Evolutionary conservation across 2,888 invertebrate genomes (phyloP).

Genomic region (Nycteola revayana): DNA sequence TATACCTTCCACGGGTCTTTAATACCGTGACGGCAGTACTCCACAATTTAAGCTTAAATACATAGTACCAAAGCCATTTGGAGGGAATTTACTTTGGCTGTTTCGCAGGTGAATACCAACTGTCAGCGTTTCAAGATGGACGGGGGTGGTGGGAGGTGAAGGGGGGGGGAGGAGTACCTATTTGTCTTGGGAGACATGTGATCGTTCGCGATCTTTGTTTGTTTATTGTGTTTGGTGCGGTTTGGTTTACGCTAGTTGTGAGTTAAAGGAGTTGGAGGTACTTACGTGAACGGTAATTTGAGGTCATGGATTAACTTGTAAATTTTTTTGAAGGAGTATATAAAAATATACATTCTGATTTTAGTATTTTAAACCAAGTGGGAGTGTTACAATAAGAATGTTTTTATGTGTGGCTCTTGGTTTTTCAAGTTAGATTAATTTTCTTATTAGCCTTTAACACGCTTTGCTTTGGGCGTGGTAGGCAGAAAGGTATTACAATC

Average conservation of each 20-base stretch:
- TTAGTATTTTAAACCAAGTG: no score
- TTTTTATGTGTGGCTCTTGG: no score
- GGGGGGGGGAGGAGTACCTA: slow-evolving; percentile 41
- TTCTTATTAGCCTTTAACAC: no score
- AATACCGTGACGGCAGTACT: slow-evolving; percentile 17
- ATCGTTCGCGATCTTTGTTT: slow-evolving; percentile 63
- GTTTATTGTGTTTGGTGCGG: slow-evolving; percentile 51
- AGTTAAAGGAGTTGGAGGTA: no score
- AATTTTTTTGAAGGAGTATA: no score
- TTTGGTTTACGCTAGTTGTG: slow-evolving; percentile 5
- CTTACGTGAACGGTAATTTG: no score
- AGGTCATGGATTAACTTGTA: no score
- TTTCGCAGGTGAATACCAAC: slow-evolving; percentile 65
- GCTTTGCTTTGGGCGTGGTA: no score
- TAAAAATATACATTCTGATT: no score
- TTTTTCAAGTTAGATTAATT: no score
- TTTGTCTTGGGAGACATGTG: slow-evolving; percentile 73
- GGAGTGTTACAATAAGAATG: no score
- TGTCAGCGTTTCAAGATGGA: slow-evolving; percentile 58
- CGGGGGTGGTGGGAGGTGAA: slow-evolving; percentile 39
- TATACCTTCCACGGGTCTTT: slow-evolving; percentile 7
- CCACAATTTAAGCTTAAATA: slow-evolving; percentile 40
- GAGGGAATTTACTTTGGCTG: slow-evolving; percentile 42
- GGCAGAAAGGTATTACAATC: no score
- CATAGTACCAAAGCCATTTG: slow-evolving; percentile 36